A percentile compares a stretch with the other conserved stretches of the same genome.
These are phyloP conservation scores for Calliphora vomitoria DNA, from an alignment of 2,888 invertebrate species.

Conservation along the genomic window DNA sequence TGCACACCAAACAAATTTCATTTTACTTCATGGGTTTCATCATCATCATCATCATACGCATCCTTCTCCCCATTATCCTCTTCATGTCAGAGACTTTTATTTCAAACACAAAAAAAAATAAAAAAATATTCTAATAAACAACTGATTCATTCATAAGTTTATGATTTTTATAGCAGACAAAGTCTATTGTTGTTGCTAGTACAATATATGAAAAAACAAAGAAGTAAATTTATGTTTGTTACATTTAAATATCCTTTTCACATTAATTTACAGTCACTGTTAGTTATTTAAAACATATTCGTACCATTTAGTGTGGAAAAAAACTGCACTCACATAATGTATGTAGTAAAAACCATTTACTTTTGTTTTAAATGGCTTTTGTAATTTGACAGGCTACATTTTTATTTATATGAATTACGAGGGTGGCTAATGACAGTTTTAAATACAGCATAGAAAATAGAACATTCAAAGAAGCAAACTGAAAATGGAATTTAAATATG, in stretches of 20 bases:
- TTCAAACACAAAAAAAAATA: neutral
- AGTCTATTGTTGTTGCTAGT: constrained; percentile 9
- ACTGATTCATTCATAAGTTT: constrained; percentile 37
- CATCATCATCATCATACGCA: constrained; percentile 1
- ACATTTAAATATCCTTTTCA: constrained; percentile 39
- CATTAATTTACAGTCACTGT: constrained; percentile 12
- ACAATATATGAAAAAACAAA: neutral
- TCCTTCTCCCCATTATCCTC: neutral
- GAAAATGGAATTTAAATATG: too few relatives aligned
- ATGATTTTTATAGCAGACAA: neutral
- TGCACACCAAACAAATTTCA: constrained; percentile 38
- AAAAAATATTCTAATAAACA: constrained; percentile 34
- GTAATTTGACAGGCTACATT: too few relatives aligned
- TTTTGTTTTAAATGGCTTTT: neutral
- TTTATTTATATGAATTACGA: too few relatives aligned
- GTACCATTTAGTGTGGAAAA: neutral
- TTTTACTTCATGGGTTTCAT: constrained; percentile 25
- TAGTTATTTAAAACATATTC: neutral
- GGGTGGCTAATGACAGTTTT: too few relatives aligned
- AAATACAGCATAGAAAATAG: too few relatives aligned
- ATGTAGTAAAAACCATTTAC: neutral
- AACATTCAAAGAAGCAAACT: too few relatives aligned
- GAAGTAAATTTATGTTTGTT: constrained; percentile 1
- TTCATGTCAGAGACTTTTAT: neutral
- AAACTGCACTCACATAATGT: neutral